Evolutionary conservation across 2,888 invertebrate genomes (phyloP), one percentile per base, ranked within the genome.

Genomic region (Caenorhabditis sp.): DNA sequence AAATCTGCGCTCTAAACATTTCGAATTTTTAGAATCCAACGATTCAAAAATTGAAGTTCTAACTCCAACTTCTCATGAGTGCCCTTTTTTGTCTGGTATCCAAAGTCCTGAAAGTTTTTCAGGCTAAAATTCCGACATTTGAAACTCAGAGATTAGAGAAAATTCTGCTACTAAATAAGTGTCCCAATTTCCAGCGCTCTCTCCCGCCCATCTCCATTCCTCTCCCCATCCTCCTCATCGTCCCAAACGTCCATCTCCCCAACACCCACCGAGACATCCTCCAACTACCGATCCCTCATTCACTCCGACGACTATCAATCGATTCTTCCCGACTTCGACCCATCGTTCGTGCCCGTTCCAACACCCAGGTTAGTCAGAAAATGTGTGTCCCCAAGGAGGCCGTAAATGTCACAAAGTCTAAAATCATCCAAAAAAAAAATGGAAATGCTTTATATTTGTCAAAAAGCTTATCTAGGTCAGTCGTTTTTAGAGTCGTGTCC

Each of bases 231-330:
- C 5, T 58, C 58, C 10, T 75, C 84, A 3, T 84, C 87, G 14
- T 75, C 86, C 14, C 68, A 76, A 28, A 70, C 80, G 2, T 73
- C 82, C 64, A 73, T 51, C 12, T 77, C 86, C 0, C 68, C 80
- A 51, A 68, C 81, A n/a, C 77, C 85, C 6, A 72, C 82, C 3
- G 75, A 72, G 31, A 80, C 82, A 4, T 83, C 81, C 0, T 80
- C 82, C 1, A 85, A 84, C 38, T 87, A 88, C 63, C 80, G 87
- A n/a, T 81, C 79, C n/a, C 76, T 87, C 3, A 85, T 87, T 44
- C 85, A 86, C 76, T 85, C 85, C 12, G 86, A 86, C 14, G 84
- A 80, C 24, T 84, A 84, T 74, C 85, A 86, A 66, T 86, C 86
- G 16, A 87, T 87, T 38, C 63, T 87, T 22, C 87, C 87, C 16